Evolutionary conservation across 2,113 vertebrate genomes (phyloP).

Genomic region (Ardeotis arabs): DNA sequence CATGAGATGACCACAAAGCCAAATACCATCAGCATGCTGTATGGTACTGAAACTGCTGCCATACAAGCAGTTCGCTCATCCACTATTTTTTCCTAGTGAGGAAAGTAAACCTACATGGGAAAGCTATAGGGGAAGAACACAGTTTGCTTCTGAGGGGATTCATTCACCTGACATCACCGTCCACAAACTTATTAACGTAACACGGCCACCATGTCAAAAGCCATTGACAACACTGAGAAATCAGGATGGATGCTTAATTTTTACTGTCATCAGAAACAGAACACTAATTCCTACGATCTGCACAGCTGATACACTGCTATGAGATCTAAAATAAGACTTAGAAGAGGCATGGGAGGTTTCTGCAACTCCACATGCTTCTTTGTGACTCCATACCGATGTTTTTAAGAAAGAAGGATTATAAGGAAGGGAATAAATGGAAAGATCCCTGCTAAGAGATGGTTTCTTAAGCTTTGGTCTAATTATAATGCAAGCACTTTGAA

Average conservation of each 20-base stretch:
- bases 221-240: background rate
- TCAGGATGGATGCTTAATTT: background rate
- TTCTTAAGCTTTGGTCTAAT: conserved; percentile 16
- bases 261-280: background rate
- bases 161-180: background rate
- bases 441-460: background rate
- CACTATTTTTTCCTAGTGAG: background rate
- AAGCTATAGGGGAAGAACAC: background rate
- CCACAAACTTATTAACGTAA: background rate
- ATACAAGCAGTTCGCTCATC: background rate
- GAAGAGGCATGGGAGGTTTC: background rate
- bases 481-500: conserved; percentile 6
- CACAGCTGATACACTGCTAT: background rate
- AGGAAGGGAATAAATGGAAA: background rate
- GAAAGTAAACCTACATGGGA: background rate
- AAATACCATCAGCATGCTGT: background rate
- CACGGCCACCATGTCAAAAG: background rate
- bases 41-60: background rate
- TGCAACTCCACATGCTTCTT: background rate
- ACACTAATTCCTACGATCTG: background rate
- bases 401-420: background rate
- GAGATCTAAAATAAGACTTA: background rate
- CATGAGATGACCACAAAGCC: background rate
- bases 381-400: background rate
- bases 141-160: background rate